Evolutionary conservation across 2,888 invertebrate species (phyloP).

Genomic region (Heliconius ethilla): DNA sequence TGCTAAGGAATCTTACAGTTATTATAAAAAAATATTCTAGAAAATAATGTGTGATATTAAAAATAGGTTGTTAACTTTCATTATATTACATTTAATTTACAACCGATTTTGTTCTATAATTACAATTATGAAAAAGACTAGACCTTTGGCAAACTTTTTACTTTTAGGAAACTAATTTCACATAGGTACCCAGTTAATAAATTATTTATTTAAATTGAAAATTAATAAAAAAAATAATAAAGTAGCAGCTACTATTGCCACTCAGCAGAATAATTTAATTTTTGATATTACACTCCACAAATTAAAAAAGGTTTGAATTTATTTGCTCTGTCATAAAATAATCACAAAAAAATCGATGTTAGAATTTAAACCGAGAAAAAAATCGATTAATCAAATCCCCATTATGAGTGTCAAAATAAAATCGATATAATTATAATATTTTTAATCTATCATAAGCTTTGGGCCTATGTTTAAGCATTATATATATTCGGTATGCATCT

Average conservation of each 20-base stretch:
- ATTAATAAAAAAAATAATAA: too few species aligned
- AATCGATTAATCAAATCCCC: neutral
- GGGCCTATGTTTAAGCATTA: slow-evolving; percentile 13
- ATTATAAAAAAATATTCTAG: neutral
- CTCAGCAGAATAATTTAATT: too few species aligned
- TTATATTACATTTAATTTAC: neutral
- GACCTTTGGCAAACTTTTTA: neutral
- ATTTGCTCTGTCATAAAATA: too few species aligned
- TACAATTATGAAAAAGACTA: neutral
- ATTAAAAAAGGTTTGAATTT: too few species aligned
- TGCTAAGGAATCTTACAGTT: neutral
- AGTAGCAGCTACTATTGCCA: too few species aligned
- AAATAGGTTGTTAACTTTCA: neutral
- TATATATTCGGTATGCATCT: slow-evolving; percentile 10
- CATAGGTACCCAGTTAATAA: too few species aligned
- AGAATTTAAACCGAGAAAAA: neutral
- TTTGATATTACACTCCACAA: too few species aligned
- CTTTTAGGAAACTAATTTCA: too few species aligned
- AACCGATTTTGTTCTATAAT: neutral
- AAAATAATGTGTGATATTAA: neutral
- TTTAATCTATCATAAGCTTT: slow-evolving; percentile 16
- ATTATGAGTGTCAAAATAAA: slow-evolving; percentile 9
- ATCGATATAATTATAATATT: slow-evolving; percentile 17
- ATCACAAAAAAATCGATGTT: too few species aligned
- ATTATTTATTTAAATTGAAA: too few species aligned